Base-by-base conservation (phyloP, 1,140 invertebrate genomes). In the Scaptomyza graminum region DNA sequence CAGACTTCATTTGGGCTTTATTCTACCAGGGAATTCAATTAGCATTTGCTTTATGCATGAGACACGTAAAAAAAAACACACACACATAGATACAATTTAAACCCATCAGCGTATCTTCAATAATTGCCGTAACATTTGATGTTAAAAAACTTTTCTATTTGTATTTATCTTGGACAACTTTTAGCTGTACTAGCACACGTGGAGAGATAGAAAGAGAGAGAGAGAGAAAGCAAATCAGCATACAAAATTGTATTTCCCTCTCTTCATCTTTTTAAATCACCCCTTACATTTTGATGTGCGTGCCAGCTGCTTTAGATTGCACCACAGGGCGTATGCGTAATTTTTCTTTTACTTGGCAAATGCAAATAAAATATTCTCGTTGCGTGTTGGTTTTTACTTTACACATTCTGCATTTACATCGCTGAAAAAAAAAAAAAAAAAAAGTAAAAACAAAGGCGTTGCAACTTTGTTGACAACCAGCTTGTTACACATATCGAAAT, bases 41-140 rank as follows among this genome's bases (percentile, higher is more conserved):
- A 87, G 66, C 77, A 85, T 77, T 76, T 84, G 76, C 62, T 74
- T 85, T 84, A 84, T 85, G 77, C 77, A 84, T 84, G 74, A 85
- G 67, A 74, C 43, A 59, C 25, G 54, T 9, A 59, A 41, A 64
- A 34, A 28, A 43, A 8, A 11, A 9, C 8, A 34, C 6, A 9
- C 31, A 34, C 31, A 34, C 31, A 34, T 34, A 34, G 7, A 34
- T 1, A 39, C 22, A 8, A 34, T 0, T 28, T 3, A 1, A 18
- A 55, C 16, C 22, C 9, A 44, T 49, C 25, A 28, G 22, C 43
- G 1, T 15, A n/a, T 57, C 57, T 62, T 62, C 18, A 54, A 34
- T 73, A 67, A 76, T 67, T 76, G 57, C 28, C 37, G n/a, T 18
- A 52, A 37, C 52, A 67, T 61, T 47, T 67, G 34, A 46, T 52